A percentile compares a stretch with the other conserved stretches of the same genome.
Conservation (phyloP, 2,113 vertebrate species). For the Edolisoma coerulescens region DNA sequence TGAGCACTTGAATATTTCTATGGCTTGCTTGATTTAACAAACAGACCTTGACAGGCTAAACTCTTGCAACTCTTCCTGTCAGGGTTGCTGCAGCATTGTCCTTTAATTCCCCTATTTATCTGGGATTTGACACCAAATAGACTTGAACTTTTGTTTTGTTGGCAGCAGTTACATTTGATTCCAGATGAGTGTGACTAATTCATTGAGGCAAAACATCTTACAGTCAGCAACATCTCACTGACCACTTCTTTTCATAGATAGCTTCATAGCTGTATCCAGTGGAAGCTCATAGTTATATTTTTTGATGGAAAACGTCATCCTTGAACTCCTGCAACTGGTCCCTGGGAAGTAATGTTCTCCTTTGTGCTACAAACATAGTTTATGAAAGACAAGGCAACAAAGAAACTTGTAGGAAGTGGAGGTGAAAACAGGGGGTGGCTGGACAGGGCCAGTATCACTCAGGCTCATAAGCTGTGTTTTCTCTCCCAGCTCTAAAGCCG, state of each 20-base stretch:
- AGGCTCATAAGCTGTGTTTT: not conserved
- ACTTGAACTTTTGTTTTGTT: not conserved
- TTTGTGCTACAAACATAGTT: not conserved
- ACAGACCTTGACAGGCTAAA: not conserved
- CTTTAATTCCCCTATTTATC: constrained; percentile 21
- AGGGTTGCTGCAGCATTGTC: not conserved
- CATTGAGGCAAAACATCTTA: constrained; percentile 25
- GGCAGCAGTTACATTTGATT: not conserved
- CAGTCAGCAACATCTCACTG: constrained; percentile 33
- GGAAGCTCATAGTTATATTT: not conserved
- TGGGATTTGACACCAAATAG: constrained; percentile 25
- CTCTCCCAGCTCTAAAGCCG: constrained; percentile 86
- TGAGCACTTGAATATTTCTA: not conserved
- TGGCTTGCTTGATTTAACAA: not conserved
- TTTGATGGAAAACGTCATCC: not conserved
- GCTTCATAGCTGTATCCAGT: not conserved
- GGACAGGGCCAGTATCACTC: not conserved
- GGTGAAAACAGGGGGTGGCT: not conserved
- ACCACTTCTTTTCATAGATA: not conserved
- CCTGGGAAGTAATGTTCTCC: not conserved
- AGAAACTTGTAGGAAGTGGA: not conserved
- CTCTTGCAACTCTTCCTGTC: not conserved
- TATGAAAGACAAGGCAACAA: not conserved
- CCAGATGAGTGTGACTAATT: not conserved
- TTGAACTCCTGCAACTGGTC: not conserved